Percentiles rank a stretch among this genome's conserved stretches.
These are phyloP conservation scores for Heliconius nattereri DNA, from an alignment of 1,140 invertebrate genomes.

Conservation along the genomic window DNA sequence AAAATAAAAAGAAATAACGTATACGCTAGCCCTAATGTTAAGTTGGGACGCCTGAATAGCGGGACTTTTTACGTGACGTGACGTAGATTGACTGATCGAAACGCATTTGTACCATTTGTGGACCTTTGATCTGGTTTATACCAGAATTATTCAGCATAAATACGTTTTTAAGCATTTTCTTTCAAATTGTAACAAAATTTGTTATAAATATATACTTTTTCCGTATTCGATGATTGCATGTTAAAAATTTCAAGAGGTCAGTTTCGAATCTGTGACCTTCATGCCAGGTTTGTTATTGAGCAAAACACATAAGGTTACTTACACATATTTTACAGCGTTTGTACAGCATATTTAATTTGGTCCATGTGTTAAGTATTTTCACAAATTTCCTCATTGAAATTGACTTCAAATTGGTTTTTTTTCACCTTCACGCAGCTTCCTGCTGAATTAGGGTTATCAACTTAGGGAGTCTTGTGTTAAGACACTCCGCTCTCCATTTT, in stretches of 20 bases:
- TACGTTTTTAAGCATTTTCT: not conserved
- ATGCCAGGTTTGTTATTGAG: not conserved
- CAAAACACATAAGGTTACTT: constrained; percentile 1
- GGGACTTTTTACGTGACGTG: constrained; percentile 47
- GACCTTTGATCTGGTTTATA: not conserved
- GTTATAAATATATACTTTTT: not conserved
- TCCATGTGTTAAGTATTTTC: not conserved
- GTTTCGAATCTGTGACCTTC: not conserved
- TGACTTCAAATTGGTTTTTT: not conserved
- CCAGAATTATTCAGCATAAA: not conserved
- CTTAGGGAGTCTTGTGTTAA: no score
- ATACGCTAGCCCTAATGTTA: constrained; percentile 38
- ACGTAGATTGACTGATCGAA: constrained; percentile 46
- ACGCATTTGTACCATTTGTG: constrained; percentile 3
- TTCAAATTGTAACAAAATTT: not conserved
- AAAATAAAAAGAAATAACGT: not conserved
- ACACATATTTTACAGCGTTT: not conserved
- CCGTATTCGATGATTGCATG: not conserved
- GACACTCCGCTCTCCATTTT: no score
- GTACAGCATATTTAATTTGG: not conserved
- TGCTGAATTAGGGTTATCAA: no score
- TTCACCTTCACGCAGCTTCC: no score
- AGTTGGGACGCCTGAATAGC: constrained; percentile 32
- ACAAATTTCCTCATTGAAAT: not conserved
- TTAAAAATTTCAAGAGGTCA: not conserved